phyloP scores from a whole-genome alignment of 2,797 vertebrate genomes.

The Scomberomorus guttatus region DNA sequence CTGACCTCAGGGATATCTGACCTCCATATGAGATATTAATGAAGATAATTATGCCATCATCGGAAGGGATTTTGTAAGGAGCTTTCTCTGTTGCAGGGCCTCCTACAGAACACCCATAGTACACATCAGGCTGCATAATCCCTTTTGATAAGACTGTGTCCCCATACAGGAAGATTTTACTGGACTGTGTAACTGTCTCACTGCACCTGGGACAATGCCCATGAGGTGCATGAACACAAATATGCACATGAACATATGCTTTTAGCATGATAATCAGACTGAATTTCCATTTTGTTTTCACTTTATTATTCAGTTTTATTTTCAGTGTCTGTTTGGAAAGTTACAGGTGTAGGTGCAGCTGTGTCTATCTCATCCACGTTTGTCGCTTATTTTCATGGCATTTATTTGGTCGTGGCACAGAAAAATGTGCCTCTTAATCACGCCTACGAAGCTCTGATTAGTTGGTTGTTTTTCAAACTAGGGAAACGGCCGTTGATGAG shows the following conservation, averaged over 20 bases:
- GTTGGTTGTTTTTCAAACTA: not conserved
- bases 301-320: not conserved
- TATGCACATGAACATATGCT: not conserved
- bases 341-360: not conserved
- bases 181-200: constrained; percentile 6
- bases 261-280: not conserved
- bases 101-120: not conserved
- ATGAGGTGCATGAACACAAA: constrained; percentile 4
- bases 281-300: not conserved
- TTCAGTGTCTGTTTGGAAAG: not conserved
- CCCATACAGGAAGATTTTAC: constrained; percentile 32
- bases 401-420: not conserved
- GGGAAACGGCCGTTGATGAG: not conserved
- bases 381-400: not conserved
- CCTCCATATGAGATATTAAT: constrained; percentile 67
- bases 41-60: constrained; percentile 65
- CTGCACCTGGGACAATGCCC: constrained; percentile 20
- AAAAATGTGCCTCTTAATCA: not conserved
- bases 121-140: constrained; percentile 20
- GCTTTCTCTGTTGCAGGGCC: constrained; percentile 4
- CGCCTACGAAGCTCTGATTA: not conserved
- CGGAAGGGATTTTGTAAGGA: constrained; percentile 42
- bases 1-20: constrained; percentile 58
- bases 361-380: not conserved
- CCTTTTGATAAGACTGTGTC: constrained; percentile 29